Conservation (phyloP, 1,140 invertebrate genomes). For the Drosophila pachea region DNA sequence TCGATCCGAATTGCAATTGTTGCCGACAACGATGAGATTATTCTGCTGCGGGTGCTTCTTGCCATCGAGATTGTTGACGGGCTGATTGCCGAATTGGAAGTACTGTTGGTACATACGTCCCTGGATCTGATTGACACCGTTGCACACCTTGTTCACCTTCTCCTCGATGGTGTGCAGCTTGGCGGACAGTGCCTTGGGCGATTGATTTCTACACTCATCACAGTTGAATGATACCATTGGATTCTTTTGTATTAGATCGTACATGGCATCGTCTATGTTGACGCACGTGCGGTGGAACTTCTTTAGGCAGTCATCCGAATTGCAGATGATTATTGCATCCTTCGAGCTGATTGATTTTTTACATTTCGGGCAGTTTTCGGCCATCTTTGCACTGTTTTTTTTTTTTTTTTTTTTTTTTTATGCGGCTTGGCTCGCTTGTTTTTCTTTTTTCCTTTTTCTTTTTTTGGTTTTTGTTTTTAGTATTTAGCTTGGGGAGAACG, state of each 20-base stretch:
- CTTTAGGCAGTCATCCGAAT: conserved; percentile 72
- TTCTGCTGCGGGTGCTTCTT: conserved; percentile 75
- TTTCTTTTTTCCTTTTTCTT: not conserved
- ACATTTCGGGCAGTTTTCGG: conserved; percentile 76
- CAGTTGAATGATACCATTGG: conserved; percentile 74
- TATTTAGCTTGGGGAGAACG: conserved; percentile 34
- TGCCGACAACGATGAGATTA: conserved; percentile 74
- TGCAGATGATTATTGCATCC: conserved; percentile 72
- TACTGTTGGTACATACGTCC: conserved; percentile 78
- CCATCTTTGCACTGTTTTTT: conserved; percentile 50
- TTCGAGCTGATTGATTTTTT: conserved; percentile 76
- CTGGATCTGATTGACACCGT: conserved; percentile 76
- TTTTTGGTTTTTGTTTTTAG: conserved; percentile 1
- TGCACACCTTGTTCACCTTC: conserved; percentile 76
- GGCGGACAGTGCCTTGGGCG: conserved; percentile 61
- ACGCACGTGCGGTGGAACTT: conserved; percentile 74
- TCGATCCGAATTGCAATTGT: conserved; percentile 78
- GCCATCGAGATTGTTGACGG: conserved; percentile 60
- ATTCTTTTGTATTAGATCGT: conserved; percentile 75
- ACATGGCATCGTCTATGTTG: conserved; percentile 72
- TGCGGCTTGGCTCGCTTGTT: conserved; percentile 5
- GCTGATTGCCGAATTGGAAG: conserved; percentile 74
- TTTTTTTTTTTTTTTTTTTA: not conserved
- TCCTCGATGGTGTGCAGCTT: conserved; percentile 76
- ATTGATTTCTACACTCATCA: conserved; percentile 74